Percentiles rank a stretch among this genome's conserved stretches.
phyloP scores from a whole-genome alignment of 2,797 vertebrate species.

The Pseudomugil gertrudae region DNA sequence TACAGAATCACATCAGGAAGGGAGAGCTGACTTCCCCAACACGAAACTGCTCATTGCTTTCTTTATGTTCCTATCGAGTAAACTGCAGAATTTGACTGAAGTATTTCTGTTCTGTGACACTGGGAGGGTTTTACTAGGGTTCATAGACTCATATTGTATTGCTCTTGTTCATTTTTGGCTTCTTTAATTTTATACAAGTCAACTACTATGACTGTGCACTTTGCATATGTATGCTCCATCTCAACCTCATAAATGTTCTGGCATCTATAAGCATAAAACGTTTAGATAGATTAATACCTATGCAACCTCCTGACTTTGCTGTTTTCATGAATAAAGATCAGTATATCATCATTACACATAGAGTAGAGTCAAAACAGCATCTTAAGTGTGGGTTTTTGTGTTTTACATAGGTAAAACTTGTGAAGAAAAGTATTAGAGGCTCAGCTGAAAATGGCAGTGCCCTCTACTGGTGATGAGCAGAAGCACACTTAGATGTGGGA shows the following conservation, averaged over 20 bases:
- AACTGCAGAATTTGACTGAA: background rate
- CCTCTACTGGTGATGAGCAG: slow-evolving; percentile 66
- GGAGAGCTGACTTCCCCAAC: background rate
- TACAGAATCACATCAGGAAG: slow-evolving; percentile 2
- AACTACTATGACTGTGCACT: background rate
- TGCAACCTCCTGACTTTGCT: background rate
- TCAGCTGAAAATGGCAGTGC: slow-evolving; percentile 36
- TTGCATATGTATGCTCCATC: too few relatives aligned
- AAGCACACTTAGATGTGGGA: slow-evolving; percentile 16
- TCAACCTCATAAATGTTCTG: background rate
- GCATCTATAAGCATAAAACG: too few relatives aligned
- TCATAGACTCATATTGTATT: background rate
- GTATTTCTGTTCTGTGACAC: background rate
- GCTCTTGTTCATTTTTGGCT: background rate
- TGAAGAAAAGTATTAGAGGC: background rate
- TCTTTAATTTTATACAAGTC: background rate
- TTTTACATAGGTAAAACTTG: background rate
- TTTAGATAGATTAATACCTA: too few relatives aligned
- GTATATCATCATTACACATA: too few relatives aligned
- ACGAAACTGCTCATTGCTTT: background rate
- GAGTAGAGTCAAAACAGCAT: background rate
- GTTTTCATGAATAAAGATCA: background rate
- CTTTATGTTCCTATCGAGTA: background rate
- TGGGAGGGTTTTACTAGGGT: background rate
- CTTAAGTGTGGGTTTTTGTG: background rate